These are phyloP conservation scores for Myotis planiceps DNA, from an alignment of 2,797 vertebrate genomes.

Conservation along the genomic window DNA sequence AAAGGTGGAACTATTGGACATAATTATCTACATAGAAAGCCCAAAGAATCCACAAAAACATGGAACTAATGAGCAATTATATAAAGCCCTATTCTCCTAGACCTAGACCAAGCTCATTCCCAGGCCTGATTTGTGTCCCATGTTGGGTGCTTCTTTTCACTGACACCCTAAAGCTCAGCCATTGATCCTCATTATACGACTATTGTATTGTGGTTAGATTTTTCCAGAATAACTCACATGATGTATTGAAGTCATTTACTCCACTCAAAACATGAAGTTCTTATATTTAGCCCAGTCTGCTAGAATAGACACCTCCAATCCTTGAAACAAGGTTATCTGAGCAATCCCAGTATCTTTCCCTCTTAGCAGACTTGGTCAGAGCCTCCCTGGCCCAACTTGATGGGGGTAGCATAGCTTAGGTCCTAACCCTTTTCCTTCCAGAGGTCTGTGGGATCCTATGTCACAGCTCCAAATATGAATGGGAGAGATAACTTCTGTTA, in stretches of 20 bases:
- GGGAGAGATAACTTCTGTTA: background rate
- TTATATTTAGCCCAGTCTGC: background rate
- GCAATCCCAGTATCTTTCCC: background rate
- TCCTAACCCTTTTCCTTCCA: background rate
- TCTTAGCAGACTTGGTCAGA: background rate
- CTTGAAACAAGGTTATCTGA: background rate
- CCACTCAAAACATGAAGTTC: background rate
- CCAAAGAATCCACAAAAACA: background rate
- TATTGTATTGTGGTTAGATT: background rate
- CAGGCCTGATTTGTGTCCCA: background rate
- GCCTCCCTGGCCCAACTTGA: too few species aligned
- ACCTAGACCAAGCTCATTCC: background rate
- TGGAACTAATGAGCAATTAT: background rate
- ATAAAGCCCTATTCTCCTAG: background rate
- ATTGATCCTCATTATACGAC: background rate
- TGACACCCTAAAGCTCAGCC: background rate
- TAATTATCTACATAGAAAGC: background rate
- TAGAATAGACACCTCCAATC: background rate
- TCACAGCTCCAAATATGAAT: background rate
- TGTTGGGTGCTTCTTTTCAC: background rate
- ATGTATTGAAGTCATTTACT: background rate
- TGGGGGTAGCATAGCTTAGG: accelerated
- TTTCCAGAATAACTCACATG: background rate
- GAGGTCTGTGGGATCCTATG: background rate
- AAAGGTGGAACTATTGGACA: background rate